Conservation (phyloP, 2,888 invertebrate genomes). For the Pegoplata infirma region DNA sequence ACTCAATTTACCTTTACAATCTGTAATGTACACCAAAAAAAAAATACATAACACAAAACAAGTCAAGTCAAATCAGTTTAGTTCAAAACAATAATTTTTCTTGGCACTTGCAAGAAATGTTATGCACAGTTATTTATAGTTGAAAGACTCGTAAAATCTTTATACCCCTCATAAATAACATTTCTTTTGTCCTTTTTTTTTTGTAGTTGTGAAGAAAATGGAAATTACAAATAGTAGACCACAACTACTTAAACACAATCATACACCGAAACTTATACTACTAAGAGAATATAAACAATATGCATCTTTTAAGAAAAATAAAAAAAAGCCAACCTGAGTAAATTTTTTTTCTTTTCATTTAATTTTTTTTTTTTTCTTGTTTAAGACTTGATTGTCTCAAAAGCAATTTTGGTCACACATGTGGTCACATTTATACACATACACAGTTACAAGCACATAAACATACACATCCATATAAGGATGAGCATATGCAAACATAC, state of each 20-base stretch:
- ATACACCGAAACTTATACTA: not conserved
- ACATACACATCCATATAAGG: not conserved
- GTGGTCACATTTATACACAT: slow-evolving; percentile 43
- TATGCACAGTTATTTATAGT: slow-evolving; percentile 46
- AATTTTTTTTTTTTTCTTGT: slow-evolving; percentile 10
- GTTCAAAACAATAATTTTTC: slow-evolving; percentile 51
- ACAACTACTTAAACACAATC: slow-evolving; percentile 1
- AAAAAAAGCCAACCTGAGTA: slow-evolving; percentile 48
- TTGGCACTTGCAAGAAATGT: slow-evolving; percentile 55
- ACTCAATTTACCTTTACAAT: not conserved
- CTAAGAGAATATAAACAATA: slow-evolving; percentile 28
- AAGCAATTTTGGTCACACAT: slow-evolving; percentile 55
- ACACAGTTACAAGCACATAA: not conserved
- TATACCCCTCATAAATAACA: slow-evolving; percentile 58
- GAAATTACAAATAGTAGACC: slow-evolving; percentile 39
- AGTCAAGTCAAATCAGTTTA: slow-evolving; percentile 44
- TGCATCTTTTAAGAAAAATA: slow-evolving; percentile 20
- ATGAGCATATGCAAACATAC: slow-evolving; percentile 17
- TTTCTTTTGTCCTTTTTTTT: slow-evolving; percentile 14
- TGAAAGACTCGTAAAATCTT: slow-evolving; percentile 58
- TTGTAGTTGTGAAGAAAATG: no score
- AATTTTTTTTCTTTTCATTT: slow-evolving; percentile 33
- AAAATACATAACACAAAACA: slow-evolving; percentile 7
- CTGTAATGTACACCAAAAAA: not conserved
- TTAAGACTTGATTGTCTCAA: slow-evolving; percentile 34